These are phyloP conservation scores for Xanthostigma xanthostigma DNA, from an alignment of 2,888 invertebrate genomes.

Conservation along the genomic window DNA sequence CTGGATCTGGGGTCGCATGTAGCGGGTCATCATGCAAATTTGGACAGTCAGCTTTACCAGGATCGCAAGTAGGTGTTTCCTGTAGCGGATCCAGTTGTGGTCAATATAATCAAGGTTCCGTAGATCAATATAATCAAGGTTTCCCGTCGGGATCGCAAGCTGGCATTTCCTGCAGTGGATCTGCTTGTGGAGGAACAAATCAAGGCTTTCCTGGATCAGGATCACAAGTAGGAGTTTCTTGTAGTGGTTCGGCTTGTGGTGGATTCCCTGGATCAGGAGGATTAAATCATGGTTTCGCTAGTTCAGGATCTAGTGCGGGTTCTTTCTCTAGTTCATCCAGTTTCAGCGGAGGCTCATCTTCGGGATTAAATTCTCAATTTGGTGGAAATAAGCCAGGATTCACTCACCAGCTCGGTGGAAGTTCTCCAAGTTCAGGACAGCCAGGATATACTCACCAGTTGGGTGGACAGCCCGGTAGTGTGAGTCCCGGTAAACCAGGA, in stretches of 20 bases:
- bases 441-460: not conserved
- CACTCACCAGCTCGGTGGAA: too few relatives aligned
- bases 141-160: not conserved
- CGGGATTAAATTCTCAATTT: not conserved
- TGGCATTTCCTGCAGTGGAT: too few relatives aligned
- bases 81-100: not conserved
- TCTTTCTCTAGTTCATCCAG: not conserved
- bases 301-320: not conserved
- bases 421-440: not conserved
- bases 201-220: not conserved
- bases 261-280: not conserved
- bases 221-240: too few relatives aligned
- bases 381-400: not conserved
- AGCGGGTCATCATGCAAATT: too few relatives aligned
- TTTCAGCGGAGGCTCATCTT: not conserved
- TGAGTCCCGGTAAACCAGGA: not conserved
- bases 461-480: too few relatives aligned
- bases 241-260: not conserved
- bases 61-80: too few relatives aligned
- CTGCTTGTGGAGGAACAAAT: not conserved
- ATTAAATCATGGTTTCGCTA: not conserved
- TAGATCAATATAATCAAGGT: not conserved
- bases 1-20: conserved; percentile 1
- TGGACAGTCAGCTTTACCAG: too few relatives aligned
- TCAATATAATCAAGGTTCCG: too few relatives aligned